Evolutionary conservation across 1,140 invertebrate genomes (phyloP), one percentile per base, ranked within the genome.

Genomic region (Apis mellifera): DNA sequence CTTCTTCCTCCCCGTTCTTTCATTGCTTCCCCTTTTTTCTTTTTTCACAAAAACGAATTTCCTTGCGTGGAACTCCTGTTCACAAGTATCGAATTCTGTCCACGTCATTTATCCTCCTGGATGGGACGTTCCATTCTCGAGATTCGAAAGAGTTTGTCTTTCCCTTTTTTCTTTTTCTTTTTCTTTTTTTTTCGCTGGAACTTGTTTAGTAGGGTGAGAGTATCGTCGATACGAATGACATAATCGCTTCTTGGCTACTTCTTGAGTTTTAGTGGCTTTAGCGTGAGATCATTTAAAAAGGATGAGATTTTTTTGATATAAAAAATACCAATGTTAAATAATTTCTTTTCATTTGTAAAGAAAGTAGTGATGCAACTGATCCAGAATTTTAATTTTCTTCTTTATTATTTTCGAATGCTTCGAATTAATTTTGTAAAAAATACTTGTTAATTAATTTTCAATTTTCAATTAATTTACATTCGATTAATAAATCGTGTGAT

Each of bases 51-150:
- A 26, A 26, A 55, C 7, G 52, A 59, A 9, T 54, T 15, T 54
- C 52, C 15, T 54, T 4, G 9, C 19, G 64, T 12, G 13, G 12
- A 52, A 57, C 54, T 57, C 50, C 77, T 85, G 73, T 57, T 62
- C 19, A 60, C 55, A 84, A 84, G 55, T 71, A 52, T 82, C 79
- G 79, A 75, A 68, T 75, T 62, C 13, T 42, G 17, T 52, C 4
- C 79, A 48, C 7, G 54, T 42, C 79, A 55, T 82, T 76, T 82
- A 75, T 62, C 72, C 11, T 55, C 9, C 54, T 23, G 8, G 54
- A 76, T 60, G 54, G 52, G 62, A n/a, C 17, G 55, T 32, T 59
- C 19, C n/a, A 48, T 23, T 7, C n/a, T 8, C 23, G 23, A 42
- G 32, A 42, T 42, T 42, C 32, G 5, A 42, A 42, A 42, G 32